Evolutionary conservation across 2,113 vertebrate genomes (phyloP).

Genomic region (Callocephalon fimbriatum): DNA sequence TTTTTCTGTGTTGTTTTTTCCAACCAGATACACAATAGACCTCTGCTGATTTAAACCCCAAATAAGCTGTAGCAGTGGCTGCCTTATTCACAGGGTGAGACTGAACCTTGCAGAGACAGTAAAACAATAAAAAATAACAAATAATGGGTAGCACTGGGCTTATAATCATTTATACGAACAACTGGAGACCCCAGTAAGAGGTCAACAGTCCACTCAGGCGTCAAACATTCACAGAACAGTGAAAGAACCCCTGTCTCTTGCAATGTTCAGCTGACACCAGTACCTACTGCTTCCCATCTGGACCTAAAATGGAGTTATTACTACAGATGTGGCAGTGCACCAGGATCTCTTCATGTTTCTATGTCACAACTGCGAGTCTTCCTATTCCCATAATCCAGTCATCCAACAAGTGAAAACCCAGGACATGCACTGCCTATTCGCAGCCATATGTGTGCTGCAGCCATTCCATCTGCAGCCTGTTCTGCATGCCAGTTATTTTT

Average conservation of each 20-base stretch:
- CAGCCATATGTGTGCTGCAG: neutral
- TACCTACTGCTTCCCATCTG: neutral
- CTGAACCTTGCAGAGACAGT: neutral
- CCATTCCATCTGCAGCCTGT: neutral
- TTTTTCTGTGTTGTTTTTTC: neutral
- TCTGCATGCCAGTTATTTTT: neutral
- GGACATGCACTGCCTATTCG: neutral
- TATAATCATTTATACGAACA: neutral
- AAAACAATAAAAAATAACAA: neutral
- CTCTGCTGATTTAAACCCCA: neutral
- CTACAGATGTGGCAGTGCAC: neutral
- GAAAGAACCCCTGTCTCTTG: neutral
- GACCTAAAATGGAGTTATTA: neutral
- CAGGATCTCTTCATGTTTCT: neutral
- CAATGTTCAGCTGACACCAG: neutral
- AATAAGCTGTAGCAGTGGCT: neutral
- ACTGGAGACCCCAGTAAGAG: neutral
- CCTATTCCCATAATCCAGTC: neutral
- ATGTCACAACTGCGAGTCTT: neutral
- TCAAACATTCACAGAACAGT: neutral
- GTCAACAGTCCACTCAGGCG: rapidly evolving
- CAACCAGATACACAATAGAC: neutral
- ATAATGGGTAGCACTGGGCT: neutral
- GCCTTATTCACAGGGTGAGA: neutral
- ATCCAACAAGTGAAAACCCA: neutral